Conservation (phyloP, 2,797 vertebrate genomes). For the Hephaestus fuliginosus region DNA sequence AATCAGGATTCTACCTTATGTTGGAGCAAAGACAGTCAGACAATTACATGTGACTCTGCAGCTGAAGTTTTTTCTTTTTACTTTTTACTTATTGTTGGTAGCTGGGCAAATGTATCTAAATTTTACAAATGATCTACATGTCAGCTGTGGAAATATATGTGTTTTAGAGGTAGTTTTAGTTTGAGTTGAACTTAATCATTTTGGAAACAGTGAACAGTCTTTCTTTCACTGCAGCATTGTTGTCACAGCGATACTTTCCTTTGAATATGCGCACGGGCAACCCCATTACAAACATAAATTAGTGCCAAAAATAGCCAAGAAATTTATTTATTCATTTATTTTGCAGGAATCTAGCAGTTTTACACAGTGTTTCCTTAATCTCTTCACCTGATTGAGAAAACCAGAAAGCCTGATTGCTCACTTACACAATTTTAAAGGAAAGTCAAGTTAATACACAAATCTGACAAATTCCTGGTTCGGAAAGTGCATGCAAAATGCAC, state of each 20-base stretch:
- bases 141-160: background rate
- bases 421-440: background rate
- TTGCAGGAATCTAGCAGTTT: slow-evolving; percentile 1
- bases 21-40: background rate
- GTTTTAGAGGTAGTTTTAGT: slow-evolving; percentile 3
- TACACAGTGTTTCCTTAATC: background rate
- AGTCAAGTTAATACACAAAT: slow-evolving; percentile 20
- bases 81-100: background rate
- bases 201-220: too few species aligned
- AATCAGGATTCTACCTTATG: background rate
- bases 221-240: too few species aligned
- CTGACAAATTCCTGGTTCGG: background rate
- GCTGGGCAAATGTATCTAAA: background rate
- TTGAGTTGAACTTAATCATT: slow-evolving; percentile 19
- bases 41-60: background rate
- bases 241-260: background rate
- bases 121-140: background rate
- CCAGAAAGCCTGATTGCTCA: background rate
- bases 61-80: background rate
- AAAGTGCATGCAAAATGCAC: slow-evolving; percentile 32
- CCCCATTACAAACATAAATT: background rate
- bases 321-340: background rate
- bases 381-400: background rate
- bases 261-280: background rate
- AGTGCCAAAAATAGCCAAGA: background rate